Evolutionary conservation across 2,113 vertebrate genomes (phyloP).

Genomic region (Capreolus pygargus): DNA sequence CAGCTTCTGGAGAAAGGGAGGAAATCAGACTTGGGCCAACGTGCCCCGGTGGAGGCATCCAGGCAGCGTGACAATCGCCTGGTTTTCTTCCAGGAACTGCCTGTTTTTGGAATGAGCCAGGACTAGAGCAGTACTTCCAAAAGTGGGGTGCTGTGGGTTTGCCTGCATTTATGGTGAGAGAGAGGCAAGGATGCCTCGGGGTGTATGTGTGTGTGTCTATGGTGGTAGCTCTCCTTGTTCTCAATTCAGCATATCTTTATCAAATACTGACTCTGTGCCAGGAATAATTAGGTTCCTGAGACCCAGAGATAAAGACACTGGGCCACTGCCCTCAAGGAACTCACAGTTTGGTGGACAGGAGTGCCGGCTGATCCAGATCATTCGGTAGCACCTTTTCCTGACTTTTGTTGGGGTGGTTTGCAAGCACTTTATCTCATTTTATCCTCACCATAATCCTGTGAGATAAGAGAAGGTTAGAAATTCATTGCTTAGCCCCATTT

Average conservation of each 20-base stretch:
- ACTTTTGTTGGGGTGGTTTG: neutral
- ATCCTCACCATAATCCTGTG: neutral
- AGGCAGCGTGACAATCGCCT: conserved; percentile 39
- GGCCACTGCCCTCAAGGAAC: neutral
- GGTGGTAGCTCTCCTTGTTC: neutral
- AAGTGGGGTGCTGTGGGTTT: neutral
- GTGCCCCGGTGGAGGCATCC: conserved; percentile 2
- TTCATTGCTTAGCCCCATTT: neutral
- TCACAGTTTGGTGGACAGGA: neutral
- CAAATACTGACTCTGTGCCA: neutral
- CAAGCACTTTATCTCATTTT: neutral
- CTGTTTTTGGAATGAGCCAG: conserved; percentile 50
- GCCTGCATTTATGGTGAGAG: neutral
- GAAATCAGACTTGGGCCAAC: conserved; percentile 28
- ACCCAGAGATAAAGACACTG: neutral
- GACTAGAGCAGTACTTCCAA: conserved; percentile 43
- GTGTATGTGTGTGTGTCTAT: neutral
- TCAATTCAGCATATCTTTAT: neutral
- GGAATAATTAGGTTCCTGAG: neutral
- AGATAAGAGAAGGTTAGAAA: neutral
- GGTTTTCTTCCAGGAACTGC: conserved; percentile 57
- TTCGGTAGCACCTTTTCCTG: neutral
- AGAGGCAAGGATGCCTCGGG: neutral
- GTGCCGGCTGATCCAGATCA: neutral
- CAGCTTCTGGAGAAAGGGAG: neutral